These are phyloP conservation scores for Larimichthys crocea DNA, from an alignment of 2,113 vertebrate species.

Conservation along the genomic window DNA sequence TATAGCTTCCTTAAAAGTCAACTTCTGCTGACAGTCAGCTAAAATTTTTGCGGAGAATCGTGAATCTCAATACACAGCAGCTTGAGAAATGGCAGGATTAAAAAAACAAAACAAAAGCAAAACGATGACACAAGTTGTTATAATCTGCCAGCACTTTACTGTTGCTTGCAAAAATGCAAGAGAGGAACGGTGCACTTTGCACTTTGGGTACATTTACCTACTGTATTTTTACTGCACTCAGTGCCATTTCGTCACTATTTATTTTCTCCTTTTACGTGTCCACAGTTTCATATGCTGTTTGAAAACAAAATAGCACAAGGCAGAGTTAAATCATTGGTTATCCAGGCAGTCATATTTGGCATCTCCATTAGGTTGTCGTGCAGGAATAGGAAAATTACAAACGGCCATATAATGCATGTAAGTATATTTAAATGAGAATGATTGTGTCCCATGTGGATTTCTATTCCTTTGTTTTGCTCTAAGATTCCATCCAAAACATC, in stretches of 20 bases:
- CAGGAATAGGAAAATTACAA: slow-evolving; percentile 11
- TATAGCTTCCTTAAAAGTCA: not conserved
- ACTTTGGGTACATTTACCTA: slow-evolving; percentile 22
- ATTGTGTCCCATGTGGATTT: not conserved
- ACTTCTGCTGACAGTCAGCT: slow-evolving; percentile 41
- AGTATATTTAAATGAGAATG: not conserved
- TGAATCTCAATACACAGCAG: slow-evolving; percentile 18
- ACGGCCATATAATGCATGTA: not conserved
- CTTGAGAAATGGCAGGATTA: slow-evolving; percentile 2
- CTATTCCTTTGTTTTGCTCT: not conserved
- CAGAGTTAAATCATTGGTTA: not conserved
- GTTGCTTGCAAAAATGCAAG: slow-evolving; percentile 34
- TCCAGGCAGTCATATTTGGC: slow-evolving; percentile 11
- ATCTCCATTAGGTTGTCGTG: slow-evolving; percentile 6
- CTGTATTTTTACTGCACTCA: slow-evolving; percentile 37
- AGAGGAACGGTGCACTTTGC: slow-evolving; percentile 30
- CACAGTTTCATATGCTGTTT: slow-evolving; percentile 9
- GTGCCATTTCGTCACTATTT: slow-evolving; percentile 14
- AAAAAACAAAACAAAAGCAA: slow-evolving; percentile 27
- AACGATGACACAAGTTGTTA: slow-evolving; percentile 31
- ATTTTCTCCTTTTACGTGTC: slow-evolving; percentile 22
- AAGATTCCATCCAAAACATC: not conserved
- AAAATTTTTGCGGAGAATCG: slow-evolving; percentile 22
- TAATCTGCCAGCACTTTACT: slow-evolving; percentile 45
- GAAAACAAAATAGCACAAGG: slow-evolving; percentile 28